phyloP scores from a whole-genome alignment of 1,140 invertebrate species.

The Eciton burchellii region DNA sequence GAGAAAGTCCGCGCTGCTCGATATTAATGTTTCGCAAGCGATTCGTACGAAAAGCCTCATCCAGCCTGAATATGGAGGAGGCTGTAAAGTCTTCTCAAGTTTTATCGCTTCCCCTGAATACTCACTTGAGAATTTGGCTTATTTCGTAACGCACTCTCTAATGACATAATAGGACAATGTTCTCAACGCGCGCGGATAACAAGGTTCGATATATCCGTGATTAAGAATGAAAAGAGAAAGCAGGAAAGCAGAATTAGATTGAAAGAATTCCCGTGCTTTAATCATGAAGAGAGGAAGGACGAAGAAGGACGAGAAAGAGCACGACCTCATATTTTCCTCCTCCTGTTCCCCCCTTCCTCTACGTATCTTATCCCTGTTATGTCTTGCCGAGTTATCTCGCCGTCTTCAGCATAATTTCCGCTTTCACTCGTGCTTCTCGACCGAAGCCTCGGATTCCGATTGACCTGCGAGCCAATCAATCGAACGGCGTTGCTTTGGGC shows the following conservation, averaged over 20 bases:
- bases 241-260: slow-evolving; percentile 11
- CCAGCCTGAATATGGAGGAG: slow-evolving; percentile 13
- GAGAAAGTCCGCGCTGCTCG: slow-evolving; percentile 35
- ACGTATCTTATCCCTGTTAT: background rate
- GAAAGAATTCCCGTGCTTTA: slow-evolving; percentile 1
- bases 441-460: background rate
- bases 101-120: background rate
- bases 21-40: slow-evolving; percentile 44
- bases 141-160: background rate
- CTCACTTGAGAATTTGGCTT: background rate
- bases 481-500: slow-evolving; percentile 2
- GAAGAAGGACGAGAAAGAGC: background rate
- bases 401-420: background rate
- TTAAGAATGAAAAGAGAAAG: slow-evolving; percentile 44
- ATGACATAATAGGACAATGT: slow-evolving; percentile 1
- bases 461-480: background rate
- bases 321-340: background rate
- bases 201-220: background rate
- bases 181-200: background rate
- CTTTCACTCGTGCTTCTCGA: background rate
- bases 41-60: slow-evolving; percentile 24
- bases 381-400: background rate
- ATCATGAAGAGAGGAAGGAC: no score
- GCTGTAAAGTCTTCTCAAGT: background rate
- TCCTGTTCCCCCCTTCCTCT: background rate